Conservation (phyloP, 2,113 vertebrate genomes). For the Miniopterus natalensis region DNA sequence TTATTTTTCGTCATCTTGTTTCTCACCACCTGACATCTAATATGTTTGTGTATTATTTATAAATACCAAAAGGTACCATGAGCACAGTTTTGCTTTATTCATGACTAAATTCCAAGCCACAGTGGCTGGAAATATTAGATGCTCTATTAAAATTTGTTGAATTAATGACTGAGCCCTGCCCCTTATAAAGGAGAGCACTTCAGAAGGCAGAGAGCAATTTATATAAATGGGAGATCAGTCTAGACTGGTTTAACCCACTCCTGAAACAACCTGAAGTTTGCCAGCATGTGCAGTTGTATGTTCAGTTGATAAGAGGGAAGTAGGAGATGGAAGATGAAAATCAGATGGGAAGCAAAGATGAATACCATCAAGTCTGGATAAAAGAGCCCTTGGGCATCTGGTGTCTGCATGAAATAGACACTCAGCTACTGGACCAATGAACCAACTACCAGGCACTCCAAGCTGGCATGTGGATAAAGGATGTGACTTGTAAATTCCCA, state of each 20-base stretch:
- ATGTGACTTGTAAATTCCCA: neutral
- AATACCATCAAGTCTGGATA: neutral
- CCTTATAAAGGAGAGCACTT: neutral
- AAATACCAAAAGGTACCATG: neutral
- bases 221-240: neutral
- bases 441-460: neutral
- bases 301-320: neutral
- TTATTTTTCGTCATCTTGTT: slow-evolving; percentile 10
- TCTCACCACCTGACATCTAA: neutral
- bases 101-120: neutral
- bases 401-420: neutral
- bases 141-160: neutral
- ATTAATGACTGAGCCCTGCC: neutral
- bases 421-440: neutral
- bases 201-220: neutral
- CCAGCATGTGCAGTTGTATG: neutral
- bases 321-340: neutral
- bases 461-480: neutral
- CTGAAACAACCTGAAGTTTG: neutral
- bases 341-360: neutral
- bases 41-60: neutral
- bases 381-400: neutral
- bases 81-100: neutral
- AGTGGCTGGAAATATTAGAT: neutral
- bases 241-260: neutral